Conservation (phyloP, 2,113 vertebrate genomes). For the Nanorana parkeri region DNA sequence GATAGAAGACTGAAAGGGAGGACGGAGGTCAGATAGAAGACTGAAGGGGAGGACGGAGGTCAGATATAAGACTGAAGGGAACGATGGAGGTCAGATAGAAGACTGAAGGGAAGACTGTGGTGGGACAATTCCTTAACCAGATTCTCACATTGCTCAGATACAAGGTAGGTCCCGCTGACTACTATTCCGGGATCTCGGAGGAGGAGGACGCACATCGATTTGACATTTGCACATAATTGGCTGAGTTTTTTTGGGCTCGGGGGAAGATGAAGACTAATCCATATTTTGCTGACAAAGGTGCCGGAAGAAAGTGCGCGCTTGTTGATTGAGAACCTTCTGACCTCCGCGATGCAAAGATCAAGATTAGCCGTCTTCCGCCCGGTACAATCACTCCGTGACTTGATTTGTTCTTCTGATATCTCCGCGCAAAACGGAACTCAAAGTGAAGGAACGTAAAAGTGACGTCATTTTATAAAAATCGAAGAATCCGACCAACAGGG, state of each 20-base stretch:
- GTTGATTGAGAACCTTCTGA: background rate
- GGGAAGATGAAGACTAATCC: constrained; percentile 5
- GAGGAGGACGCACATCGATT: constrained; percentile 18
- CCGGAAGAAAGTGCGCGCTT: background rate
- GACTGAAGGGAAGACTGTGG: background rate
- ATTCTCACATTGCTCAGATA: background rate
- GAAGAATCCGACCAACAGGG: too few relatives aligned
- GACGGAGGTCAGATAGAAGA: too few relatives aligned
- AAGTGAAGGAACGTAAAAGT: background rate
- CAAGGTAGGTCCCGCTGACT: background rate
- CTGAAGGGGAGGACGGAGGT: too few relatives aligned
- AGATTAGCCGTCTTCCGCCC: background rate
- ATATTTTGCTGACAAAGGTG: constrained; percentile 22
- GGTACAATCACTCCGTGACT: background rate
- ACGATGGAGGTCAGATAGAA: too few relatives aligned
- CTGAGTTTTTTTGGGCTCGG: background rate
- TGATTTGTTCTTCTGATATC: background rate
- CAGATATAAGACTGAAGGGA: too few relatives aligned
- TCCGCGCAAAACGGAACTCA: background rate
- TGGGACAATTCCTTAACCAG: background rate
- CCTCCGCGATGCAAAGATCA: background rate
- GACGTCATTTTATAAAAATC: background rate
- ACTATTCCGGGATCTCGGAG: background rate
- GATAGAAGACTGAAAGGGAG: too few relatives aligned
- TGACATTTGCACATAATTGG: constrained; percentile 47